These are phyloP conservation scores for Sporophila hypoxantha DNA, from an alignment of 2,113 vertebrate species.

Conservation along the genomic window DNA sequence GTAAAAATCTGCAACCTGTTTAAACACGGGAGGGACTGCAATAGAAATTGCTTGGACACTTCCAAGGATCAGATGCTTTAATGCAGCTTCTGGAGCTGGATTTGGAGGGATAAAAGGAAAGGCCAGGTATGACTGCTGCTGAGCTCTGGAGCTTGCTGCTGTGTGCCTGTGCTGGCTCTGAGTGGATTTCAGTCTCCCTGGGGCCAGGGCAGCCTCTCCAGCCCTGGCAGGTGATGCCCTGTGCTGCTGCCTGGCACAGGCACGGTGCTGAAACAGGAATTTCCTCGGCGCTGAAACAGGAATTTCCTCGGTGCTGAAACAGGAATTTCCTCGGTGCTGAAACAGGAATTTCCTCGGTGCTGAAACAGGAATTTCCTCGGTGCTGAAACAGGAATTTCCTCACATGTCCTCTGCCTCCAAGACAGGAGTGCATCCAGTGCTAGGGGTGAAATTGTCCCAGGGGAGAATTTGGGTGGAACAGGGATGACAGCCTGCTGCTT, in stretches of 20 bases:
- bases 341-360: background rate
- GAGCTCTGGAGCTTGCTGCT: background rate
- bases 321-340: background rate
- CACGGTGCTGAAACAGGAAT: background rate
- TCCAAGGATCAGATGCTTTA: background rate
- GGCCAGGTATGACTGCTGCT: background rate
- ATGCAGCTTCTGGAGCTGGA: background rate
- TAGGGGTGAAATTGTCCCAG: background rate
- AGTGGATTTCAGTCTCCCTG: background rate
- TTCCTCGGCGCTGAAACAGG: background rate
- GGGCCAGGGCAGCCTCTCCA: background rate
- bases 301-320: background rate
- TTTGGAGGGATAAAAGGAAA: background rate
- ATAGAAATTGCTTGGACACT: background rate
- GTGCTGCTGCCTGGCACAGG: background rate
- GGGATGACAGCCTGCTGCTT: background rate
- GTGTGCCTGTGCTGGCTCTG: background rate
- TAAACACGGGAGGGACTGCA: background rate
- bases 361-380: background rate
- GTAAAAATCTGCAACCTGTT: background rate
- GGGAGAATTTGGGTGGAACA: background rate
- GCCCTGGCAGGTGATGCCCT: background rate
- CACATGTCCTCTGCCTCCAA: accelerated
- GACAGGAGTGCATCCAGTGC: background rate
- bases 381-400: background rate